Base-by-base conservation (phyloP, 1,140 invertebrate genomes). In the Mylabris phalerata region DNA sequence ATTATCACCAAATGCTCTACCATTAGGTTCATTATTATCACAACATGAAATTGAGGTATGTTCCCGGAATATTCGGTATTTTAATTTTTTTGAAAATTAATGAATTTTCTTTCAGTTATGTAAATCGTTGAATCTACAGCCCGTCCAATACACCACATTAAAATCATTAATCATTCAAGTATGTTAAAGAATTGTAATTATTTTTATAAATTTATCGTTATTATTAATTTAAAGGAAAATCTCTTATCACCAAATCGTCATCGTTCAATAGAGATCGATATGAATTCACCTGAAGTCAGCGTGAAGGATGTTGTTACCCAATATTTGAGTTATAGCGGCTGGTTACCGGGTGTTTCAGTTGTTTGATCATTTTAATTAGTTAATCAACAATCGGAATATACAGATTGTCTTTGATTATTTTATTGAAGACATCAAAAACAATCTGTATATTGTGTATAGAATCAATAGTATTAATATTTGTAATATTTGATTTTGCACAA, bases 111-210 rank as follows among this genome's bases (percentile, higher is more conserved):
- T 75, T 54, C 67, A 79, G 77, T 64, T 83, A 51, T 83, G 81
- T 67, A 71, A 73, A 13, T 74, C 72, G 57, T 70, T 80, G 52
- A 78, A 80, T 61, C 67, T 83, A 11, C 75, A 74, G 26, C 81
- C 81, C 40, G 73, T 79, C 41, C 77, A 79, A 60, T 83, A 81
- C 69, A 74, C 80, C 38, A 80, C 79, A 5, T 64, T 82, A 55
- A 83, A 83, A 68, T 77, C 79, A 0, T 67, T 79, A 32, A 71
- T 81, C 49, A 65, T 78, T 50, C 66, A 73, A 63, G 77, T 76
- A 67, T 61, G 66, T 58, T 43, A 19, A 19, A 19, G 19, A 19
- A 19, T 19, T 55, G 39, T 41, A 4, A 41, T 52, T 4, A 32
- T 32, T 43, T 25, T 9, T 11, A 7, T 26, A 51, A 9, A 7